Conservation (phyloP, 92 coral and sea anemone genomes). For the Zoanthus solanderi region DNA sequence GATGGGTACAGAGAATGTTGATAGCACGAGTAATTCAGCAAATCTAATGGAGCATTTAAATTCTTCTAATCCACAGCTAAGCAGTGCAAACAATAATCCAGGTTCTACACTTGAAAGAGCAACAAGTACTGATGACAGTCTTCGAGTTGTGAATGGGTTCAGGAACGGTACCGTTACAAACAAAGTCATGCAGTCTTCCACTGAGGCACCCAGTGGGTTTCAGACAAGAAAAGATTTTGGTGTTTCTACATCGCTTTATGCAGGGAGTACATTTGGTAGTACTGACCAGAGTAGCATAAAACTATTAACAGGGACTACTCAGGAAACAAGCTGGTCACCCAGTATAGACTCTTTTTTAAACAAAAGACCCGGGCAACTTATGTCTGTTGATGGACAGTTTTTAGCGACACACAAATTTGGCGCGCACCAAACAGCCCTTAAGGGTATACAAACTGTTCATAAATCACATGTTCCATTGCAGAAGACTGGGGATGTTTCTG, state of each 20-base stretch:
- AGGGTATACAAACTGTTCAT: not conserved
- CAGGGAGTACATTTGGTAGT: not conserved
- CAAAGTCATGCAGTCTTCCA: not conserved
- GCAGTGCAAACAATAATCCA: not conserved
- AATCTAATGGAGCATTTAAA: not conserved
- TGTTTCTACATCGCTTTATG: not conserved
- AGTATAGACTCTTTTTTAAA: not conserved
- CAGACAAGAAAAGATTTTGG: not conserved
- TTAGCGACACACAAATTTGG: not conserved
- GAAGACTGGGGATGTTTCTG: not conserved
- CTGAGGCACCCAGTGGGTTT: not conserved
- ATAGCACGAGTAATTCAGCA: constrained; percentile 8
- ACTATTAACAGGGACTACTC: not conserved
- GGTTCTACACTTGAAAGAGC: not conserved
- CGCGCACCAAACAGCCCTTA: not conserved
- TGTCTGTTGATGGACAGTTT: not conserved
- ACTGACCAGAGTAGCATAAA: not conserved
- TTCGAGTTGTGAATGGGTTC: not conserved
- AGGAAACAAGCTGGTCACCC: not conserved
- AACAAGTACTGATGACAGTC: not conserved
- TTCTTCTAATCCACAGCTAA: not conserved
- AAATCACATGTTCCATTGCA: not conserved
- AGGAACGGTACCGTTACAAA: not conserved
- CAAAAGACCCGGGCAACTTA: not conserved
- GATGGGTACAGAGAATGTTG: constrained; percentile 14